Conservation (phyloP, 1,140 invertebrate species). For the Bombus sibiricus region DNA sequence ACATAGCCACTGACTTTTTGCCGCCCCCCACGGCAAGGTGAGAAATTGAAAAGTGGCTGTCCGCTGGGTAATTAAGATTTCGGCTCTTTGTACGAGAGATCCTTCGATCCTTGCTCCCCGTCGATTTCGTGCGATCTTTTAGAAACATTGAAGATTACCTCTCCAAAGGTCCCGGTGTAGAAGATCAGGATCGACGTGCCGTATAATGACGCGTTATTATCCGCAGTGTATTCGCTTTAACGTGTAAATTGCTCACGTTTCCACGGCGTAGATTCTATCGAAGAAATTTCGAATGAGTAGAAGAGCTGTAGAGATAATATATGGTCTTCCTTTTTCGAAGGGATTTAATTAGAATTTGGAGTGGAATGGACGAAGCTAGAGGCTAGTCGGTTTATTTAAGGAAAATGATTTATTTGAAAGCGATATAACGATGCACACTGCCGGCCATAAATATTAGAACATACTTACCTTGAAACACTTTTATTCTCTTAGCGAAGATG, state of each 20-base stretch:
- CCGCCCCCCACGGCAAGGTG: constrained; percentile 31
- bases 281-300: not conserved
- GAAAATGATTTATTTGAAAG: not conserved
- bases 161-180: not conserved
- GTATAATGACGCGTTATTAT: constrained; percentile 25
- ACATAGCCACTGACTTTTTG: constrained; percentile 39
- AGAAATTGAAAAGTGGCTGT: constrained; percentile 69
- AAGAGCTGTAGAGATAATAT: not conserved
- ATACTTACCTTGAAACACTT: too few species aligned
- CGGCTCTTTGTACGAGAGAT: constrained; percentile 16
- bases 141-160: not conserved
- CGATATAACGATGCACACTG: too few species aligned
- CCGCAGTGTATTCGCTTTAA: constrained; percentile 3
- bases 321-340: not conserved
- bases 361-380: not conserved
- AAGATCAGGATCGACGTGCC: not conserved
- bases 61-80: constrained; percentile 65
- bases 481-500: too few species aligned
- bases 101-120: not conserved
- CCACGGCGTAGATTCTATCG: not conserved
- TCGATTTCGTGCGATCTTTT: constrained; percentile 19
- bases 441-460: too few species aligned
- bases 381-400: not conserved
- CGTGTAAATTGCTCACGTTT: constrained; percentile 1
- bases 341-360: not conserved